A percentile compares a stretch with the other conserved stretches of the same genome.
These are phyloP conservation scores for Drosophila setosimentum DNA, from an alignment of 2,888 invertebrate species.

Conservation along the genomic window DNA sequence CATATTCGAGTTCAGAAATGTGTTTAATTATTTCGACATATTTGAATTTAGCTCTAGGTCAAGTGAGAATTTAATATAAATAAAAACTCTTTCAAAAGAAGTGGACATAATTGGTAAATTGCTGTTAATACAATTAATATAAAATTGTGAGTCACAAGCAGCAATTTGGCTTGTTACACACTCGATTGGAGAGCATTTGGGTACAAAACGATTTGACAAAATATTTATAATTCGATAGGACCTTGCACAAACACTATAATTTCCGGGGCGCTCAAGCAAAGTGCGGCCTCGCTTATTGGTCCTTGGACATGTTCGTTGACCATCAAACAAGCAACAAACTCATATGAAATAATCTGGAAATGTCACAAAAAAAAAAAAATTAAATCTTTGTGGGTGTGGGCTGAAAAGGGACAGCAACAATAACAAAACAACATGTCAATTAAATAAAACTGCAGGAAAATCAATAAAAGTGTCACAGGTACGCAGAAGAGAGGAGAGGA, in stretches of 20 bases:
- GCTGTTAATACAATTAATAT: not conserved
- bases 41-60: not conserved
- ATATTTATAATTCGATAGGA: conserved; percentile 39
- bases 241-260: conserved; percentile 64
- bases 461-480: conserved; percentile 66
- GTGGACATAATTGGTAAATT: not conserved
- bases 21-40: not conserved
- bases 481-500: not conserved
- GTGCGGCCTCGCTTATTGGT: conserved; percentile 50
- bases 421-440: conserved; percentile 81
- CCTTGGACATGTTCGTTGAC: conserved; percentile 83
- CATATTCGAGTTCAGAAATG: not conserved
- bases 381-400: not conserved
- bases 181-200: conserved; percentile 14
- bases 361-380: conserved; percentile 17
- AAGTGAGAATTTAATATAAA: not conserved
- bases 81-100: not conserved
- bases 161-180: not conserved
- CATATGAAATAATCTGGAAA: conserved; percentile 54
- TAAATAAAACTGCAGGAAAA: conserved; percentile 78
- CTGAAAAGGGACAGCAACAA: conserved; percentile 70
- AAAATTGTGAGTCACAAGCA: not conserved
- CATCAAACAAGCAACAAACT: conserved; percentile 56
- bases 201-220: conserved; percentile 43
- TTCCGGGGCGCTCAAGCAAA: conserved; percentile 40